These are phyloP conservation scores for Hippolais icterina DNA, from an alignment of 2,113 vertebrate species.

Conservation along the genomic window DNA sequence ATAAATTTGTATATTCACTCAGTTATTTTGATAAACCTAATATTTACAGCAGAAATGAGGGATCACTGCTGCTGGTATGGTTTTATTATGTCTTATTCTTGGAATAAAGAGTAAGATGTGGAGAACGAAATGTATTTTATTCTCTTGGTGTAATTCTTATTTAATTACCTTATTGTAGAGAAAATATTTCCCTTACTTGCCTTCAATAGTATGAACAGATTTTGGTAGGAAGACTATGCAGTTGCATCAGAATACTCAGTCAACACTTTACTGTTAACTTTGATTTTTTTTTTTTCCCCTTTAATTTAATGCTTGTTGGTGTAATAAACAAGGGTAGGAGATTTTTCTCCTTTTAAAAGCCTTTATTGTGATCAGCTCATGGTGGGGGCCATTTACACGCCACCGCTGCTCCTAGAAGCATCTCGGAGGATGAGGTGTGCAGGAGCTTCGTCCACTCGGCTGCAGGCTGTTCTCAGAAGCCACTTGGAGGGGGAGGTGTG, in stretches of 20 bases:
- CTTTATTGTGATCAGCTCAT: no score
- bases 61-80: neutral
- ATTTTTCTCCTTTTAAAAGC: no score
- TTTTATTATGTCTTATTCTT: neutral
- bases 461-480: no score
- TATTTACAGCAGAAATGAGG: neutral
- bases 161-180: neutral
- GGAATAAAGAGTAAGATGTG: neutral
- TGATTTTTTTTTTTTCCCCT: neutral
- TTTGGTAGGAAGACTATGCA: neutral
- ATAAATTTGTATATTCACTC: neutral
- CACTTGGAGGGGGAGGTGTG: no score
- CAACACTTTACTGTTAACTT: neutral
- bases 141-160: neutral
- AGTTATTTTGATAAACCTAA: neutral
- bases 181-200: neutral
- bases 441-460: no score
- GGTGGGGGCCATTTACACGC: no score
- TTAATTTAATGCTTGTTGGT: neutral
- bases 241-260: neutral
- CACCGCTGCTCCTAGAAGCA: no score
- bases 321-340: no score
- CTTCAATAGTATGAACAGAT: neutral
- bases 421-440: no score
- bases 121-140: neutral